Evolutionary conservation across 30 jellyfish, hydroid and myxozoan genomes (phyloP), one percentile per base, ranked within the genome.

Genomic region (Cassiopea xamachana): DNA sequence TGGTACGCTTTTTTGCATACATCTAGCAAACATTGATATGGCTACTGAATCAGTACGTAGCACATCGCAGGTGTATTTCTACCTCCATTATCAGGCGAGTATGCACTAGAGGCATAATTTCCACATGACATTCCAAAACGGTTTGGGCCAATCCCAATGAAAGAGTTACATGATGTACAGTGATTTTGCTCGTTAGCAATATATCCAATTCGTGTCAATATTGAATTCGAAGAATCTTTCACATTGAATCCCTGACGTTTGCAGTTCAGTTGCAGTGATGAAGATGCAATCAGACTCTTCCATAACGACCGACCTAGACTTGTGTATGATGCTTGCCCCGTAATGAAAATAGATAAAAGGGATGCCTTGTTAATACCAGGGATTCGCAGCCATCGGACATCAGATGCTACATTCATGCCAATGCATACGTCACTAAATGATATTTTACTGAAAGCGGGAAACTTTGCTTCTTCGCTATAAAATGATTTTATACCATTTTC

Each of bases 391-490:
- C 89, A 80, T 12, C 72, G 70, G 48, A 46, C 50, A 43, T 48
- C 80, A 9, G 80, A 8, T 9, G 80, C 13, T 1, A 60, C 45
- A 68, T 44, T 60, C 80, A 80, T 80, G 2, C 89, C 89, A 45
- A 80, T 43, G 80, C 89, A 80, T 16, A 80, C 27, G 7, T 60
- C 89, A 19, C 61, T 76, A 60, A 80, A 80, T 18, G 64, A 1
- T 1, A 80, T 47, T 1, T 60, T 60, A 47, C 69, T 61, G 64
- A 80, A 80, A 1, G 89, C 89, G 0, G 89, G 80, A 48, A 80
- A 80, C 80, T 80, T 80, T 80, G 89, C 89, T 60, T 80, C 89
- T 15, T 60, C 61, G 2, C 46, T 80, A 16, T 58, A 60, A 76
- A 80, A 60, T 6, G 89, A 80, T 16, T 60, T 62, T 46, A 80